A percentile compares a stretch with the other conserved stretches of the same genome.
phyloP scores from a whole-genome alignment of 2,888 invertebrate species.

The Noctua comes region DNA sequence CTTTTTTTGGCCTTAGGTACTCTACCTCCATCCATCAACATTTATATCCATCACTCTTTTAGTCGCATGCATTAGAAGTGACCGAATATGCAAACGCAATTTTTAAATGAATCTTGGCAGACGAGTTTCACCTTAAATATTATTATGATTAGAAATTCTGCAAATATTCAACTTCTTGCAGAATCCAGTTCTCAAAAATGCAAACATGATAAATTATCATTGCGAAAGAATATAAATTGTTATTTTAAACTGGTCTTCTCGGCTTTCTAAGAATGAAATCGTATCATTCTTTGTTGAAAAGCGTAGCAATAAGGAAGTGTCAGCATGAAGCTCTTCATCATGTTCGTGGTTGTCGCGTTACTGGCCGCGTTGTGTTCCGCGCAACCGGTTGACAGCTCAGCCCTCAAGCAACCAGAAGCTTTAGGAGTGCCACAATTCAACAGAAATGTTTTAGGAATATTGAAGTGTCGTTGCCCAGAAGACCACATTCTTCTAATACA shows the following conservation, averaged over 20 bases:
- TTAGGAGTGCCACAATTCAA: background rate
- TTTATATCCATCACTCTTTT: too few relatives aligned
- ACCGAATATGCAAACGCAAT: background rate
- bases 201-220: background rate
- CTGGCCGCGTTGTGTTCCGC: background rate
- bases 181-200: background rate
- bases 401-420: background rate
- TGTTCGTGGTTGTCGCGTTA: background rate
- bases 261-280: background rate
- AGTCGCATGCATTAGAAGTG: background rate
- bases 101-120: background rate
- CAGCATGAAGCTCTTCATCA: constrained; percentile 19
- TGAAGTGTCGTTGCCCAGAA: constrained; percentile 6
- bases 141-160: constrained; percentile 3
- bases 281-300: background rate
- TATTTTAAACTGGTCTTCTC: background rate
- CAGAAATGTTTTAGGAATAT: constrained; percentile 3
- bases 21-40: too few relatives aligned
- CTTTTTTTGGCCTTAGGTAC: too few relatives aligned
- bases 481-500: background rate
- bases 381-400: background rate
- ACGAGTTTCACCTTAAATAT: constrained; percentile 4
- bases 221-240: background rate
- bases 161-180: background rate
- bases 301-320: background rate